phyloP scores from a whole-genome alignment of 2,888 invertebrate species.

The Pimpla rufipes region DNA sequence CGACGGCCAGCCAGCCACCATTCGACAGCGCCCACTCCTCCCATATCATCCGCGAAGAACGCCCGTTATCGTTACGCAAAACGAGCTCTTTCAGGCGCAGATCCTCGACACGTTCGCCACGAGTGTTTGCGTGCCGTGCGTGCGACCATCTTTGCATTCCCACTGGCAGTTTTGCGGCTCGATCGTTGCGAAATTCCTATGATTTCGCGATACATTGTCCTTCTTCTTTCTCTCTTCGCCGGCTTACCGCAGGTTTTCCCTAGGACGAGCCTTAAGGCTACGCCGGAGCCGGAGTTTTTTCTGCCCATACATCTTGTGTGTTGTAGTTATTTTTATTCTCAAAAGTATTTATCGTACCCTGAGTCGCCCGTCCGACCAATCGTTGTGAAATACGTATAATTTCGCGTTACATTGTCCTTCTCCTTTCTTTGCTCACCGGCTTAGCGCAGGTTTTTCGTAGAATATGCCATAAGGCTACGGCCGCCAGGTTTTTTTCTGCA shows the following conservation, averaged over 20 bases:
- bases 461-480: too few relatives aligned
- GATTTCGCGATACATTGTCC: conserved; percentile 23
- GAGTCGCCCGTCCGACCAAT: neutral
- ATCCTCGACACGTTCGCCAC: conserved; percentile 48
- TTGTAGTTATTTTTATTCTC: neutral
- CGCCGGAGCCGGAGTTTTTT: neutral
- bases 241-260: neutral
- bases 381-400: too few relatives aligned
- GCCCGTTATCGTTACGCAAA: conserved; percentile 61
- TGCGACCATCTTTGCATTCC: conserved; percentile 30
- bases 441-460: too few relatives aligned
- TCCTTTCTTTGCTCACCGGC: too few relatives aligned
- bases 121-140: conserved; percentile 27
- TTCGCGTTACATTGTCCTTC: too few relatives aligned
- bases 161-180: conserved; percentile 4
- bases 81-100: conserved; percentile 59
- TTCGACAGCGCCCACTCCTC: conserved; percentile 27
- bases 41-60: conserved; percentile 45
- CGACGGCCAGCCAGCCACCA: conserved; percentile 41
- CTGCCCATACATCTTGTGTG: neutral
- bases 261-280: neutral
- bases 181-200: conserved; percentile 40
- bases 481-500: too few relatives aligned
- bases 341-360: neutral
- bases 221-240: neutral